Evolutionary conservation across 2,888 invertebrate species (phyloP).

Genomic region (Belgica antarctica): DNA sequence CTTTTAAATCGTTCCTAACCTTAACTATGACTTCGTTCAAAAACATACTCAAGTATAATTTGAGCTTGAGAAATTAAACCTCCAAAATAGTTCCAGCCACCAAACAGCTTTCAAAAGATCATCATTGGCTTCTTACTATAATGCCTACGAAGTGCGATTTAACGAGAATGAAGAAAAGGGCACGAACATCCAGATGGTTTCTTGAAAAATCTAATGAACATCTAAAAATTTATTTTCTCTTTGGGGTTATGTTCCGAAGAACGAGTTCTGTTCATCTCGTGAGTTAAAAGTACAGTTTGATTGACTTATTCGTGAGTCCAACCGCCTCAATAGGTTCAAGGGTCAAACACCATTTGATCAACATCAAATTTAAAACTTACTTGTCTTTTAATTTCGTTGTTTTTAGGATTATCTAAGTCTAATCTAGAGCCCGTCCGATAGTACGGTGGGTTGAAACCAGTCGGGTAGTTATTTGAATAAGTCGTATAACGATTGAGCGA

Average conservation of each 20-base stretch:
- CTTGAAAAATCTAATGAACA: background rate
- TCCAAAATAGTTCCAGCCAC: too few species aligned
- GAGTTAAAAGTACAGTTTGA: slow-evolving; percentile 21
- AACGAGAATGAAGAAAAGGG: slow-evolving; percentile 16
- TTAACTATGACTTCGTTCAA: too few species aligned
- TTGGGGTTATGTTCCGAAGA: background rate
- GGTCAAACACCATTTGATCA: slow-evolving; percentile 57
- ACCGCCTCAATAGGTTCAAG: slow-evolving; percentile 48
- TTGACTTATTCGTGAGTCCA: background rate
- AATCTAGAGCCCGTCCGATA: slow-evolving; percentile 52
- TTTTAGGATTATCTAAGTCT: slow-evolving; percentile 57
- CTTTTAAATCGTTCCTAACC: too few species aligned
- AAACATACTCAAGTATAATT: too few species aligned
- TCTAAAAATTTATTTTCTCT: background rate
- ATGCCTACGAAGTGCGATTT: background rate
- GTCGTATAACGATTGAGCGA: slow-evolving; percentile 39
- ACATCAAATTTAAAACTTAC: slow-evolving; percentile 58
- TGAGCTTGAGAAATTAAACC: too few species aligned
- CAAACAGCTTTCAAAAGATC: too few species aligned
- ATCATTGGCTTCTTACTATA: too few species aligned
- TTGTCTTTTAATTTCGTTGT: slow-evolving; percentile 56
- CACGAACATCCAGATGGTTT: slow-evolving; percentile 23
- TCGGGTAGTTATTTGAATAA: slow-evolving; percentile 29
- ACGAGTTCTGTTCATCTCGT: slow-evolving; percentile 1
- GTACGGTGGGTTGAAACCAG: slow-evolving; percentile 34